These are phyloP conservation scores for Zygaena filipendulae DNA, from an alignment of 2,888 invertebrate species.

Conservation along the genomic window DNA sequence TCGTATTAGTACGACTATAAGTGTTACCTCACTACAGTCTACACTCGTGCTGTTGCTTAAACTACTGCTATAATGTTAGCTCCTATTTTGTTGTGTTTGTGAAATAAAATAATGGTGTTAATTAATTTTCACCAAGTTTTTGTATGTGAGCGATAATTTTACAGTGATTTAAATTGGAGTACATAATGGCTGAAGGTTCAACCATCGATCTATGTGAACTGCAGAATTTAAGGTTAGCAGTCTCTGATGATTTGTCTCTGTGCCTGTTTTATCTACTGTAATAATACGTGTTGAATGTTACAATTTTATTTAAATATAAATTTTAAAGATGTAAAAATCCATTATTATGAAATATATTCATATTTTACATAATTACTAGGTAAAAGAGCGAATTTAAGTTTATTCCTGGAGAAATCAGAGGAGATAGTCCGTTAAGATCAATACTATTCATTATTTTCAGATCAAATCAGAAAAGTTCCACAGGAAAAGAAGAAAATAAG, in stretches of 20 bases:
- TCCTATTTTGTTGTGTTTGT: constrained; percentile 17
- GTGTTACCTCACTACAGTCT: constrained; percentile 28
- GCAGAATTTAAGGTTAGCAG: constrained; percentile 50
- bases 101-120: constrained; percentile 10
- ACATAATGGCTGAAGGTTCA: constrained; percentile 39
- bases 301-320: too few relatives aligned
- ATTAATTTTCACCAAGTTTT: too few relatives aligned
- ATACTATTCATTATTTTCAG: too few relatives aligned
- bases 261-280: too few relatives aligned
- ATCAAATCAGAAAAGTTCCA: constrained; percentile 21
- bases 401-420: too few relatives aligned
- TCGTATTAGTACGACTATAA: constrained; percentile 43
- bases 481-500: constrained; percentile 18
- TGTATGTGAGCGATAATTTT: constrained; percentile 12
- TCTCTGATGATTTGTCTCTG: too few relatives aligned
- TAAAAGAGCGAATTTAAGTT: too few relatives aligned
- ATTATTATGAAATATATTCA: not conserved
- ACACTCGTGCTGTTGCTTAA: constrained; percentile 27
- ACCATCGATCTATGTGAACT: constrained; percentile 39
- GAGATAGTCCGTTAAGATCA: too few relatives aligned
- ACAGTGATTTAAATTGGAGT: constrained; percentile 6
- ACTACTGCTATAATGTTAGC: constrained; percentile 32
- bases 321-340: too few relatives aligned
- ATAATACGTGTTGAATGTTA: too few relatives aligned
- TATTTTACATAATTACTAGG: too few relatives aligned